These are phyloP conservation scores for Atherinomorus stipes DNA, from an alignment of 2,113 vertebrate genomes.

Conservation along the genomic window DNA sequence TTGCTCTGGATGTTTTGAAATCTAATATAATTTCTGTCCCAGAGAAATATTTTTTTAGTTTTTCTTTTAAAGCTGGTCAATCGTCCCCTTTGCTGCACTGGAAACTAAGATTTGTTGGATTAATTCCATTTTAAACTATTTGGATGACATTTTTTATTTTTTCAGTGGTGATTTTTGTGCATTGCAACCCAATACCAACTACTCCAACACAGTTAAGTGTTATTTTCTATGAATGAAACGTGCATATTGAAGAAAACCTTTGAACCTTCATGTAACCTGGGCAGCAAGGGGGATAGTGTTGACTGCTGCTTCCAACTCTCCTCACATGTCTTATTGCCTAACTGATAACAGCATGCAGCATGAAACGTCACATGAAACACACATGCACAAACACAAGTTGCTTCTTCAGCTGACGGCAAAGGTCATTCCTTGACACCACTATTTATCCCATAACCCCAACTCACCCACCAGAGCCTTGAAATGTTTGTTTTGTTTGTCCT, in stretches of 20 bases:
- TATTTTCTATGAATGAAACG: not conserved
- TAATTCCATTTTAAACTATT: not conserved
- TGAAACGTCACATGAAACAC: conserved; percentile 24
- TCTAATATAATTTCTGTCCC: no score
- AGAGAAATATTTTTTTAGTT: not conserved
- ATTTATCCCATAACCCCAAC: conserved; percentile 13
- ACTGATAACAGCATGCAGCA: not conserved
- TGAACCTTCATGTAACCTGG: conserved; percentile 9
- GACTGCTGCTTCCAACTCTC: not conserved
- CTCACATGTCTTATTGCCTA: conserved; percentile 26
- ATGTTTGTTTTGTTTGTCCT: not conserved
- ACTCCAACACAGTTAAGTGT: not conserved
- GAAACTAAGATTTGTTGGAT: not conserved
- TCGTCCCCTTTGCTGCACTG: no score
- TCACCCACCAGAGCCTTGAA: not conserved
- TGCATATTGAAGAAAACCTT: not conserved
- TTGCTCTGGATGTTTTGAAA: no score
- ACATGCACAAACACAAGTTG: conserved; percentile 10
- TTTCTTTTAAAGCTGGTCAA: not conserved
- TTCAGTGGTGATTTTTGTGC: no score
- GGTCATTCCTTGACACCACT: not conserved
- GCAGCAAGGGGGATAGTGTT: not conserved
- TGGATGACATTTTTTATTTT: no score
- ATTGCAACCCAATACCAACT: not conserved
- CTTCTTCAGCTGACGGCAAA: conserved; percentile 8